Base-by-base conservation (phyloP, 37 sponge, comb jelly and placozoan genomes). In the Bolinopsis microptera region DNA sequence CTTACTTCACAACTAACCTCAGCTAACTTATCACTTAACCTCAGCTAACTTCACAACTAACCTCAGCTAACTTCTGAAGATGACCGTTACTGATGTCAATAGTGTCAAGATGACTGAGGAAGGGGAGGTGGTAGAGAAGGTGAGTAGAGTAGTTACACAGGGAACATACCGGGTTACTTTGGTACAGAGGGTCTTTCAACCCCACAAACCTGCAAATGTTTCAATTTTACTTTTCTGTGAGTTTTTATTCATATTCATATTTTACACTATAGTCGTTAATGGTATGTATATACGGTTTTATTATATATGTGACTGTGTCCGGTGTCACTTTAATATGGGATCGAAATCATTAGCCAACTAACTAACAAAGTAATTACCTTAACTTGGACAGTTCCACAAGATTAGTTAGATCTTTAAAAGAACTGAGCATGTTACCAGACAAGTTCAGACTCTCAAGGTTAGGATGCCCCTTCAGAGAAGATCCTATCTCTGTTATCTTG, bases 81-180 rank as follows among this genome's bases (percentile, higher is more conserved):
- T 95, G 94, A 23, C 76, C 93, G 27, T 93, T 92, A 41, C 68
- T 38, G 32, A 96, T 93, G 35, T 95, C 96, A 16, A 76, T 40
- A 18, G 94, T 94, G 67, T 95, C 97, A 69, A 96, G 94, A 38
- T 92, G 76, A 35, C 92, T 33, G 23, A 97, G 93, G 3, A 75
- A 92, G 2, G 97, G 97, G 21, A 97, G 93, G 41, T 96, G 95
- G 76, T 95, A 97, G 8, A 97, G 96, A 23, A 95, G 67, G 69
- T 95, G 95, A 1, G 95, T 95, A 68, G 96, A 95, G 92, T 97
- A 97, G 94, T 97, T 97, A 76, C 97, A 97, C 38, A 95, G 93
- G 36, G 28, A 61, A 82, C 95, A 94, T 28, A 95, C 94, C 0
- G 97, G 96, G 92, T 94, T 95, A 83, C 96, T 93, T 5, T 83